Conservation (phyloP, 2,113 vertebrate genomes). For the Hymenochirus boettgeri region DNA sequence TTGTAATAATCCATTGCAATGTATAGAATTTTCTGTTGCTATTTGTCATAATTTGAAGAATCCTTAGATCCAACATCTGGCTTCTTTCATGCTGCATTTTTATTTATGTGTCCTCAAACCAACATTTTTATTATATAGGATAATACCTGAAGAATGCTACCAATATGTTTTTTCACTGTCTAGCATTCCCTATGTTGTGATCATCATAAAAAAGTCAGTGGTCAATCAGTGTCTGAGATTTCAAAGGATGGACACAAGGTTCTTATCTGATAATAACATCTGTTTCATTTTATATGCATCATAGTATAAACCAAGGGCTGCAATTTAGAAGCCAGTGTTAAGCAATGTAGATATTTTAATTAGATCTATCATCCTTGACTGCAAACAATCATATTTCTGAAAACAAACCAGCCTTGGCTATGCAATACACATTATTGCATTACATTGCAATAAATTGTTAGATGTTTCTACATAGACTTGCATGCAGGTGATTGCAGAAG, state of each 20-base stretch:
- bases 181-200: background rate
- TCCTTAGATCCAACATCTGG: background rate
- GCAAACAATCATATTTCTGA: too few species aligned
- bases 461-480: too few species aligned
- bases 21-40: background rate
- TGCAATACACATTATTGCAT: too few species aligned
- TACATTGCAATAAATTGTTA: too few species aligned
- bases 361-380: too few species aligned
- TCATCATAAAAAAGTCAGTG: background rate
- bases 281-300: constrained; percentile 37
- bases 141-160: background rate
- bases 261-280: constrained; percentile 30
- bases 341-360: too few species aligned
- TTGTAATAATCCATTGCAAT: background rate
- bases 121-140: constrained; percentile 43
- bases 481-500: too few species aligned
- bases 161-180: background rate
- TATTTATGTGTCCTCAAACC: background rate
- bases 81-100: constrained; percentile 13
- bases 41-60: background rate
- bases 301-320: background rate
- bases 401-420: too few species aligned
- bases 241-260: constrained; percentile 37
- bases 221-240: background rate
- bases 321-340: background rate